phyloP scores from a whole-genome alignment of 2,797 vertebrate species.

The Microchirus variegatus region DNA sequence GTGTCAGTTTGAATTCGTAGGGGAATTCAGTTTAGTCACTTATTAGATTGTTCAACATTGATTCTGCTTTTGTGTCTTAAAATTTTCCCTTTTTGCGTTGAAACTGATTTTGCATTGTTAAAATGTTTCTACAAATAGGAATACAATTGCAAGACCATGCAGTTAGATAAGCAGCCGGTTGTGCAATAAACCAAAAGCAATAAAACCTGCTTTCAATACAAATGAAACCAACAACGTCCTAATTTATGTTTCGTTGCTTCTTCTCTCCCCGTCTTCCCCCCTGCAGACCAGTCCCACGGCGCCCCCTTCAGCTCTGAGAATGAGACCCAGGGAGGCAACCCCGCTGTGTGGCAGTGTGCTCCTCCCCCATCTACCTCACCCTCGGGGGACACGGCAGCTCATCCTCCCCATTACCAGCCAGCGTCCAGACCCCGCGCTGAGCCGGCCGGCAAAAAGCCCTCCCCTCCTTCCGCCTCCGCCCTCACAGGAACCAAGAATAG shows the following conservation, averaged over 20 bases:
- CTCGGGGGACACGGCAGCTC: constrained; percentile 81
- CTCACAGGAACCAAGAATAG: constrained; percentile 87
- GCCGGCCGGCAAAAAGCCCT: constrained; percentile 81
- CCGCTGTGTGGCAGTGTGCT: constrained; percentile 86
- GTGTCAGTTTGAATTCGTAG: too few relatives aligned
- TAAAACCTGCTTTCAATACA: too few relatives aligned
- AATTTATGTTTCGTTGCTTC: not conserved
- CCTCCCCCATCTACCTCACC: constrained; percentile 89
- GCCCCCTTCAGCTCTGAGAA: constrained; percentile 84
- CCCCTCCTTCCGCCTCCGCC: constrained; percentile 67
- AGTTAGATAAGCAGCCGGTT: too few relatives aligned
- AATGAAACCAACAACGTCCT: not conserved
- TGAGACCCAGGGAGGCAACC: constrained; percentile 81
- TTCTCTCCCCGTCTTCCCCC: not conserved
- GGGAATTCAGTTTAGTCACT: too few relatives aligned
- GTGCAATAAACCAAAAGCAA: too few relatives aligned
- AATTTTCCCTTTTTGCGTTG: too few relatives aligned
- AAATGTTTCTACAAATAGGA: too few relatives aligned
- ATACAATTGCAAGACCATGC: too few relatives aligned
- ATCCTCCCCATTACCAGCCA: constrained; percentile 45
- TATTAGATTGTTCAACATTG: too few relatives aligned
- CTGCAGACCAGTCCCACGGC: constrained; percentile 87
- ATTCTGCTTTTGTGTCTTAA: too few relatives aligned
- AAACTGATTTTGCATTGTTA: too few relatives aligned
- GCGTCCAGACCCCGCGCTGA: constrained; percentile 65